These are phyloP conservation scores for Steinernema hermaphroditum DNA, from an alignment of 2,888 invertebrate genomes.

Conservation along the genomic window DNA sequence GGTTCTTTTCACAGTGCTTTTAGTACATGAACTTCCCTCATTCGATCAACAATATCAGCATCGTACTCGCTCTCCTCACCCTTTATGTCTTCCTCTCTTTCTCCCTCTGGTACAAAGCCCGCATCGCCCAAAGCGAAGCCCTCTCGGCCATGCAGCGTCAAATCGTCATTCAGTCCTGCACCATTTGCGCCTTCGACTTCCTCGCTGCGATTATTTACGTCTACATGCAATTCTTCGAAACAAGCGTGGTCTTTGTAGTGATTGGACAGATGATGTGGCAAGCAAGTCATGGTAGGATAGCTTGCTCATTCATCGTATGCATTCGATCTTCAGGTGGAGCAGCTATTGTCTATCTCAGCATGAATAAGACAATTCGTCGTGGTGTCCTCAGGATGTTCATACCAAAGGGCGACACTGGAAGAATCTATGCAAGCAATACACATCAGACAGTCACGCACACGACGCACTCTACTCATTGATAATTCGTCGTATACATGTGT, in stretches of 20 bases:
- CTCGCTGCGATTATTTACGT: slow-evolving; percentile 19
- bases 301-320: background rate
- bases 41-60: background rate
- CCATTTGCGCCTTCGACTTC: slow-evolving; percentile 12
- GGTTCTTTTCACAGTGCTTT: background rate
- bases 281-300: slow-evolving; percentile 15
- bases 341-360: slow-evolving; percentile 14
- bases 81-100: slow-evolving; percentile 10
- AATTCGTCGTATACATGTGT: no score
- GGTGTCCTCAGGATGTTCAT: no score
- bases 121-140: background rate
- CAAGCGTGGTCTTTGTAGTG: slow-evolving; percentile 1
- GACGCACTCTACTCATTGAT: no score
- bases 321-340: background rate
- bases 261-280: slow-evolving; percentile 23
- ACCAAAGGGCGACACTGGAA: no score
- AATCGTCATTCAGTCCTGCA: slow-evolving; percentile 21
- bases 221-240: slow-evolving; percentile 10
- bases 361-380: background rate
- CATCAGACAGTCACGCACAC: no score
- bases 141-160: background rate
- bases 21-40: slow-evolving; percentile 12
- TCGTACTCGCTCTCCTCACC: background rate
- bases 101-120: slow-evolving; percentile 9
- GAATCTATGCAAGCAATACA: no score